phyloP scores from a whole-genome alignment of 2,797 vertebrate species.

The Brachymystax lenok region DNA sequence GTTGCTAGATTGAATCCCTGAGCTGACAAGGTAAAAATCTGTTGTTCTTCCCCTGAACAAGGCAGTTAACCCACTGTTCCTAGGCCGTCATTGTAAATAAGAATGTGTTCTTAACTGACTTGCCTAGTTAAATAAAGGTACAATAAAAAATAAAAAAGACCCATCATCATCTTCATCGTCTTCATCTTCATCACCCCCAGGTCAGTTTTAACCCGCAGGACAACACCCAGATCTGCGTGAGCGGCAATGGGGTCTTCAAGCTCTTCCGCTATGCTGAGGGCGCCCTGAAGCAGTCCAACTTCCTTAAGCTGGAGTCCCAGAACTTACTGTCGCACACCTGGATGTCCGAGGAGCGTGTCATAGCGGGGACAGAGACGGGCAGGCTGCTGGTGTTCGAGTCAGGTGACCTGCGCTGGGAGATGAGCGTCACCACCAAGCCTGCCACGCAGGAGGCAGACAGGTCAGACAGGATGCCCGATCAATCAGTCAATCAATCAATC shows the following conservation, averaged over 20 bases:
- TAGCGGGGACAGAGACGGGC: constrained; percentile 87
- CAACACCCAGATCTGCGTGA: constrained; percentile 86
- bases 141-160: background rate
- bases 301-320: constrained; percentile 77
- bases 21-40: too few species aligned
- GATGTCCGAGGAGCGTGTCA: constrained; percentile 79
- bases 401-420: constrained; percentile 83
- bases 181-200: constrained; percentile 60
- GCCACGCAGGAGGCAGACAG: constrained; percentile 49
- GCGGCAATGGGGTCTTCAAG: constrained; percentile 85
- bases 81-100: too few species aligned
- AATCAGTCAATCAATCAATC: background rate
- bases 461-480: constrained; percentile 43
- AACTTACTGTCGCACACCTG: constrained; percentile 88
- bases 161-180: background rate
- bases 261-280: constrained; percentile 84
- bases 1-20: too few species aligned
- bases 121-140: too few species aligned
- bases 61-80: too few species aligned
- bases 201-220: constrained; percentile 91
- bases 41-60: too few species aligned
- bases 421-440: constrained; percentile 43
- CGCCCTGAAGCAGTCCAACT: constrained; percentile 83
- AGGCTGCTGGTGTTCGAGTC: constrained; percentile 84
- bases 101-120: too few species aligned